Percentiles rank a stretch among this genome's conserved stretches.
Evolutionary conservation across 2,113 vertebrate species (phyloP).

Genomic region (Eulacestoma nigropectus): DNA sequence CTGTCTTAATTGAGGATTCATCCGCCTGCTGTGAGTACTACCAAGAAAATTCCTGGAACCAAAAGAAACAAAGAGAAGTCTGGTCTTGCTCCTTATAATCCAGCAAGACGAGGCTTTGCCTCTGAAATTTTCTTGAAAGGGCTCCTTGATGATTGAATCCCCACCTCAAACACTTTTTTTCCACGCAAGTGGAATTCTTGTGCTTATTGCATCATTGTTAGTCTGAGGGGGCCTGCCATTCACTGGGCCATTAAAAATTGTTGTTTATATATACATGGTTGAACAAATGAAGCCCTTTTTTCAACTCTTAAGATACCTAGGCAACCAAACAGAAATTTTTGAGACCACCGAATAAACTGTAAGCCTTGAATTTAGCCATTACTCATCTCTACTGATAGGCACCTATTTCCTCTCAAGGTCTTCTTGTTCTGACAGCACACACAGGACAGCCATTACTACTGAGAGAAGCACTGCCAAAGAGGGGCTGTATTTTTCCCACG

Average conservation of each 20-base stretch:
- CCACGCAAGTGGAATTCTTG: background rate
- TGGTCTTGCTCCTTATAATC: background rate
- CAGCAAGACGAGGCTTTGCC: background rate
- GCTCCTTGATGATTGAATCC: background rate
- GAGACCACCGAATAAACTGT: background rate
- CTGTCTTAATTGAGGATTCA: background rate
- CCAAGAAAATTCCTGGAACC: background rate
- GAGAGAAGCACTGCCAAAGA: background rate
- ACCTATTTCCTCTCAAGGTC: background rate
- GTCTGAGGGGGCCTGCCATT: background rate
- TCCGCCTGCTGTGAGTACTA: background rate
- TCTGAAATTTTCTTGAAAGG: background rate
- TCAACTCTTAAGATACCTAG: background rate
- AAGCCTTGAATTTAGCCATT: background rate
- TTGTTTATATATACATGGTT: rapidly evolving
- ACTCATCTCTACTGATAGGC: background rate
- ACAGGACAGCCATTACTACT: background rate
- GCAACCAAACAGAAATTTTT: background rate
- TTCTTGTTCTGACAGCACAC: background rate
- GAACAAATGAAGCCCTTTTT: background rate
- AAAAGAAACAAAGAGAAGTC: background rate
- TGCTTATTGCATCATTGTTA: background rate
- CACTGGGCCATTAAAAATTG: background rate
- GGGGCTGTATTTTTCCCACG: background rate
- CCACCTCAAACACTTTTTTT: background rate